Conservation (phyloP, 2,888 invertebrate species). For the Epirrita christyi region DNA sequence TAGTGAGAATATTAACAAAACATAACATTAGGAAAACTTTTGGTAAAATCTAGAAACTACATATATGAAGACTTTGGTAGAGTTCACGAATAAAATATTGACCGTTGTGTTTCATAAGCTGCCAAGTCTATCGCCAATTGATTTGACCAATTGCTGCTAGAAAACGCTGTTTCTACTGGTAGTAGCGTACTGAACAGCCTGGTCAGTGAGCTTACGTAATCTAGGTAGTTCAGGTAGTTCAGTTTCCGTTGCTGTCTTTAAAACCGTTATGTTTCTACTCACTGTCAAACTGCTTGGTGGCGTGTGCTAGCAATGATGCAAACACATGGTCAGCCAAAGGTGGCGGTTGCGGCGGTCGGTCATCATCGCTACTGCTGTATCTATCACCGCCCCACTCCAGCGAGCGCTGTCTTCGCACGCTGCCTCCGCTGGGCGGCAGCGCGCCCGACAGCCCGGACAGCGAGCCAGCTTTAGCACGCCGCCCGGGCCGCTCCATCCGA, state of each 20-base stretch:
- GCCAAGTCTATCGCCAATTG: background rate
- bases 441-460: constrained; percentile 72
- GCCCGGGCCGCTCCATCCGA: constrained; percentile 76
- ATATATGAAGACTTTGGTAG: background rate
- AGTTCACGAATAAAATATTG: background rate
- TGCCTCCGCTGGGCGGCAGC: constrained; percentile 58
- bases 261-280: too few species aligned
- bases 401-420: constrained; percentile 83
- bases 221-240: too few species aligned
- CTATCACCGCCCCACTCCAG: constrained; percentile 85
- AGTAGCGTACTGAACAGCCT: too few species aligned
- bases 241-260: too few species aligned
- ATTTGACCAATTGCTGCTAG: background rate
- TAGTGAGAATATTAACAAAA: too few species aligned
- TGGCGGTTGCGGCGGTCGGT: constrained; percentile 78
- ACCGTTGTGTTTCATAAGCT: background rate
- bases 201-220: too few species aligned
- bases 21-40: background rate
- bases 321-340: constrained; percentile 81
- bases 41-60: background rate
- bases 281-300: constrained; percentile 82
- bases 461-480: constrained; percentile 76
- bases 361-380: constrained; percentile 84
- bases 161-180: background rate
- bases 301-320: constrained; percentile 82